Evolutionary conservation across 2,888 invertebrate species (phyloP).

Genomic region (Emmelina monodactyla): DNA sequence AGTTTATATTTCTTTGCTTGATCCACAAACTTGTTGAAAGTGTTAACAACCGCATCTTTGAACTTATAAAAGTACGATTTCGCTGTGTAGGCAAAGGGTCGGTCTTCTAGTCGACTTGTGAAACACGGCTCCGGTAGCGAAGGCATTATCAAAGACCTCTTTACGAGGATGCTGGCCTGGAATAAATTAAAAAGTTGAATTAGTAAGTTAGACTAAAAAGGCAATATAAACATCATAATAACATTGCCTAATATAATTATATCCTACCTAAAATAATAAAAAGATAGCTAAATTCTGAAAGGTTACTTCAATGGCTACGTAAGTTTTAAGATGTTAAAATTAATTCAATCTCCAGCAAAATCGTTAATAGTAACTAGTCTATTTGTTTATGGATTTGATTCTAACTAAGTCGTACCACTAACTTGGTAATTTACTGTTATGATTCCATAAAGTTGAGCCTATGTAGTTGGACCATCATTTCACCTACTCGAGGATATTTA

Average conservation of each 20-base stretch:
- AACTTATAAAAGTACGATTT: constrained; percentile 32
- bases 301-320: too few species aligned
- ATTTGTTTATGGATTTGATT: too few species aligned
- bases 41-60: constrained; percentile 35
- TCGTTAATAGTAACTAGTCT: too few species aligned
- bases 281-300: too few species aligned
- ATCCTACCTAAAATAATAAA: too few species aligned
- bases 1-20: constrained; percentile 25
- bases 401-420: too few species aligned
- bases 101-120: constrained; percentile 37
- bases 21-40: constrained; percentile 27
- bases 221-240: not conserved
- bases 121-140: constrained; percentile 32
- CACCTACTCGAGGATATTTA: too few species aligned
- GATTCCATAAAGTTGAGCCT: too few species aligned
- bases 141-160: constrained; percentile 32
- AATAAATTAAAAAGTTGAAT: constrained; percentile 12
- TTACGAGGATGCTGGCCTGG: constrained; percentile 39
- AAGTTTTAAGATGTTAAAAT: too few species aligned
- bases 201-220: not conserved
- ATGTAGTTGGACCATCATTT: too few species aligned
- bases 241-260: not conserved
- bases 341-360: too few species aligned
- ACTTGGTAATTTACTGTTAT: too few species aligned
- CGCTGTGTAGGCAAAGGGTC: constrained; percentile 38